These are phyloP conservation scores for Netta rufina DNA, from an alignment of 2,797 vertebrate genomes.

Conservation along the genomic window DNA sequence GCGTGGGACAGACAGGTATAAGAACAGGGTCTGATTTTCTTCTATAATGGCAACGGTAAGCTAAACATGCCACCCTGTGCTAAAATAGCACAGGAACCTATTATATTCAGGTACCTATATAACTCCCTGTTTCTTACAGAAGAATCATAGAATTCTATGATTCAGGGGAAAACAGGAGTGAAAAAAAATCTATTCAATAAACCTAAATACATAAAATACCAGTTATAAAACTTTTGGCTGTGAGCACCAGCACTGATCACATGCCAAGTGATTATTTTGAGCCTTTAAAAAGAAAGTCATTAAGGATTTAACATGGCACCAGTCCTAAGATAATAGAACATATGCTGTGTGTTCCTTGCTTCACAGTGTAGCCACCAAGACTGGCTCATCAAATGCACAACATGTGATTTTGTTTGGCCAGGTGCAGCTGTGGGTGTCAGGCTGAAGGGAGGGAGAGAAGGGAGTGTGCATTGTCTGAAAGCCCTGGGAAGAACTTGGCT, in stretches of 20 bases:
- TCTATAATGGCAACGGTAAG: background rate
- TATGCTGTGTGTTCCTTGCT: background rate
- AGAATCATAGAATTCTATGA: background rate
- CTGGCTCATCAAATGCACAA: background rate
- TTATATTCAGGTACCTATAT: background rate
- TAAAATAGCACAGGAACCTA: background rate
- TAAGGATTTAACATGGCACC: background rate
- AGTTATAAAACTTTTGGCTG: background rate
- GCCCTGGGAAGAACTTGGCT: background rate
- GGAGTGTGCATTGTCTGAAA: fast-evolving
- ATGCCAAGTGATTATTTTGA: background rate
- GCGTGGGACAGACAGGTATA: background rate
- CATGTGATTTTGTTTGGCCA: fast-evolving
- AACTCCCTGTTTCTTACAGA: background rate
- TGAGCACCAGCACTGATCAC: background rate
- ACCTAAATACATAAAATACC: background rate
- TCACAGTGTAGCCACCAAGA: background rate
- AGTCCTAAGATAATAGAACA: background rate
- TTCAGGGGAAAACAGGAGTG: background rate
- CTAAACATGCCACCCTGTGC: background rate
- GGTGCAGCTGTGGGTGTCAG: no score
- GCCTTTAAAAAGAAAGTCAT: background rate
- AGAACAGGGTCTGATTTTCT: background rate
- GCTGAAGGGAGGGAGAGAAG: background rate
- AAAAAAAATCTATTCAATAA: background rate